These are phyloP conservation scores for Protaetia brevitarsis DNA, from an alignment of 1,140 invertebrate species.

Conservation along the genomic window DNA sequence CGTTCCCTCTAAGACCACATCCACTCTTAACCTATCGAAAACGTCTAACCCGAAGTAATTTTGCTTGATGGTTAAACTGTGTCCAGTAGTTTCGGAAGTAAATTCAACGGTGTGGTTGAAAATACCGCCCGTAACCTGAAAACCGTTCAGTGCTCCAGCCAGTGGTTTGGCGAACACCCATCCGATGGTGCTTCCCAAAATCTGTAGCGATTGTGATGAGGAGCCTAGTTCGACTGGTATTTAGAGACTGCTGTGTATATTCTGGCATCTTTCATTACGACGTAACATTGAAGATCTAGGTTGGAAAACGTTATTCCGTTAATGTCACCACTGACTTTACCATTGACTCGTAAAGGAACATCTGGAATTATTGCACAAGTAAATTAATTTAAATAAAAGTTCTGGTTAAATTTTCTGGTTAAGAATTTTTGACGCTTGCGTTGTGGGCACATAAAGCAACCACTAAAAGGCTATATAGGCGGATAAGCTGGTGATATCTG, in stretches of 20 bases:
- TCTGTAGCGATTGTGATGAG: slow-evolving; percentile 74
- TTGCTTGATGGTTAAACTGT: slow-evolving; percentile 72
- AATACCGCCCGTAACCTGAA: slow-evolving; percentile 74
- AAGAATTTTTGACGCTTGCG: too few relatives aligned
- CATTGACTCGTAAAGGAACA: slow-evolving; percentile 78
- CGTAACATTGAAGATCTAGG: slow-evolving; percentile 88
- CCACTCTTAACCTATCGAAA: slow-evolving; percentile 80
- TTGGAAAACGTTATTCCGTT: slow-evolving; percentile 73
- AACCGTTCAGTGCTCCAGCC: slow-evolving; percentile 77
- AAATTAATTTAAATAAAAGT: too few relatives aligned
- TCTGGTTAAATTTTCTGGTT: too few relatives aligned
- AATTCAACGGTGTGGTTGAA: slow-evolving; percentile 80
- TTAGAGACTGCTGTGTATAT: slow-evolving; percentile 86
- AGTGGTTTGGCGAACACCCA: slow-evolving; percentile 88
- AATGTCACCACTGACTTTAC: slow-evolving; percentile 75
- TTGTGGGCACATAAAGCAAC: too few relatives aligned
- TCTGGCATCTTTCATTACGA: slow-evolving; percentile 83
- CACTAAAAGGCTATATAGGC: too few relatives aligned
- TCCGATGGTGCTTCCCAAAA: slow-evolving; percentile 77
- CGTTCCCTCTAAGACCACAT: slow-evolving; percentile 73
- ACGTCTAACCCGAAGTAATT: slow-evolving; percentile 84
- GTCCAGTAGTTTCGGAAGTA: slow-evolving; percentile 66
- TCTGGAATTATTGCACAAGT: slow-evolving; percentile 50
- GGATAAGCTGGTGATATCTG: too few relatives aligned
- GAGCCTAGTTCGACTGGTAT: slow-evolving; percentile 69